Base-by-base conservation (phyloP, 2,888 invertebrate species). In the Malthinus flaveolus region DNA sequence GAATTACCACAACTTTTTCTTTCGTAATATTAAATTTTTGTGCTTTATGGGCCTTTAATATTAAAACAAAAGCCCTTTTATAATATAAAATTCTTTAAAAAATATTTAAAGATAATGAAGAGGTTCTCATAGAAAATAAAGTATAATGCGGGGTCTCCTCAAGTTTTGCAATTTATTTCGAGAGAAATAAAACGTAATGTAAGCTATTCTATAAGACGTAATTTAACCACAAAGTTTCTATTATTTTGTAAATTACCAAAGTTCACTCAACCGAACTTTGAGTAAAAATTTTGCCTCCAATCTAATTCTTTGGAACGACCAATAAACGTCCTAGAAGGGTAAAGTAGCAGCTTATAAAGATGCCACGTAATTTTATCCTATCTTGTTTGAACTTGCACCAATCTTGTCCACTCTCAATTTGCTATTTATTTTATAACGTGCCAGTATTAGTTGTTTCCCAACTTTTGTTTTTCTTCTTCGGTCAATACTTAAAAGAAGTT, bases 231-330 rank as follows among this genome's bases (percentile, higher is more conserved):
- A 42, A 32, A 46, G 46, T 44, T 45, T 15, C 32, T 23, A 45
- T 45, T 52, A 52, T 45, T 50, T 42, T 15, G 50, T 44, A 35
- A 52, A 52, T 42, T 32, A 52, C 32, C 50, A 39, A 52, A 45
- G 52, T 45, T 46, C 45, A 39, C 54, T 39, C 42, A 48, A 48
- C 47, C 54, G 48, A 52, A 54, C 36, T 54, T 53, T 48, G 32
- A 33, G 15, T 42, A 54, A 52, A 54, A 54, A 54, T 54, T 48
- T 39, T 31, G 32, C 54, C 42, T 23, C 39, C 46, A 54, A 54
- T 54, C 54, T 54, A 54, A 54, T 54, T 54, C 48, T 46, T 54
- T 48, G 54, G 11, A 54, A 54, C 48, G 54, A 37, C 39, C 54
- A 54, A 54, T 54, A 54, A 54, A 54, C 37, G 54, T 54, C 54